Conservation (phyloP, 2,888 invertebrate genomes). For the Heliconius aoede region DNA sequence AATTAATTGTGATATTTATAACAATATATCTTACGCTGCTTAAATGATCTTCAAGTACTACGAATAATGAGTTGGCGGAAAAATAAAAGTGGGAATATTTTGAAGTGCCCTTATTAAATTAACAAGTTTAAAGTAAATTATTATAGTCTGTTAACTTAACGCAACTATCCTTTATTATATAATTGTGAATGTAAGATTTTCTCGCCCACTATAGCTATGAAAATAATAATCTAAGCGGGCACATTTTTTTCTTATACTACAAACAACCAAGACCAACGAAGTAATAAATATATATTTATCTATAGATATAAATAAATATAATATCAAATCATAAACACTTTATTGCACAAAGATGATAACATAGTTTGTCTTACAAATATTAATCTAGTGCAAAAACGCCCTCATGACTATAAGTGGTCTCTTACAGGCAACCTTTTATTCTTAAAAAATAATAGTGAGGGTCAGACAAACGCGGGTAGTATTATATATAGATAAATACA, state of each 20-base stretch:
- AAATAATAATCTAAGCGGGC: background rate
- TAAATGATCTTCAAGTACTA: conserved; percentile 8
- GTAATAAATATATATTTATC: too few relatives aligned
- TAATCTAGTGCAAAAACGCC: too few relatives aligned
- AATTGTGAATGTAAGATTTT: background rate
- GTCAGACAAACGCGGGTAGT: too few relatives aligned
- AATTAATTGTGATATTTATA: background rate
- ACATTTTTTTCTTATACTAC: background rate
- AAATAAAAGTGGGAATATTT: background rate
- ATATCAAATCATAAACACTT: too few relatives aligned
- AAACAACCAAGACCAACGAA: background rate
- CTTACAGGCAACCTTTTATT: too few relatives aligned
- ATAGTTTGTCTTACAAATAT: too few relatives aligned
- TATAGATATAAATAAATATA: too few relatives aligned
- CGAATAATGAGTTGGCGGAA: background rate
- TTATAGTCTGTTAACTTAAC: conserved; percentile 1
- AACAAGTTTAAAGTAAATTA: conserved; percentile 2
- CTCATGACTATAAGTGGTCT: too few relatives aligned
- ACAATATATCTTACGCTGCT: background rate
- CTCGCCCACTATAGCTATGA: too few relatives aligned
- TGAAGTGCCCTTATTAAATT: conserved; percentile 10
- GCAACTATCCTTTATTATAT: background rate
- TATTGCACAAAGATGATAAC: too few relatives aligned
- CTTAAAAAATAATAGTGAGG: too few relatives aligned
- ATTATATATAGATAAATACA: too few relatives aligned